These are phyloP conservation scores for Cybosia mesomella DNA, from an alignment of 2,888 invertebrate genomes.

Conservation along the genomic window DNA sequence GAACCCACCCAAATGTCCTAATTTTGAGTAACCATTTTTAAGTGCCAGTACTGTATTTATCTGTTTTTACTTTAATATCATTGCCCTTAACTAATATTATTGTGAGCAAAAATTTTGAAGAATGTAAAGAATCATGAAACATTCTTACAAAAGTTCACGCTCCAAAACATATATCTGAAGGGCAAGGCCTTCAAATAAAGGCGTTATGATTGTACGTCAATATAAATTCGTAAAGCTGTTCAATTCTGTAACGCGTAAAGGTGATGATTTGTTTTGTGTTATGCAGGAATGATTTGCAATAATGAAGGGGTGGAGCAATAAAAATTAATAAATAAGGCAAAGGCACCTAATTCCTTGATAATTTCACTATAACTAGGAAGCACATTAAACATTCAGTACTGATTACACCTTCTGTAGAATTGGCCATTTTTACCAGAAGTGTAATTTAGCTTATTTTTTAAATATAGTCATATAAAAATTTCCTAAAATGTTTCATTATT, in stretches of 20 bases:
- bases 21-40: background rate
- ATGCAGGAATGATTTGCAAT: background rate
- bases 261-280: background rate
- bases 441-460: too few species aligned
- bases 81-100: too few species aligned
- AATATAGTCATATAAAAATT: too few species aligned
- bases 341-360: too few species aligned
- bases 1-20: background rate
- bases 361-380: too few species aligned
- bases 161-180: background rate
- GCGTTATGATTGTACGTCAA: background rate
- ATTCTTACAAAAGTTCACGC: background rate
- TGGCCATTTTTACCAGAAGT: too few species aligned
- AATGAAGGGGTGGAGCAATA: background rate
- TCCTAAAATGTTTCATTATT: too few species aligned
- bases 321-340: background rate
- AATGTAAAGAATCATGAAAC: background rate
- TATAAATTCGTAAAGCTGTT: background rate
- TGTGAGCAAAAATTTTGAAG: too few species aligned
- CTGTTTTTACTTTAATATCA: too few species aligned
- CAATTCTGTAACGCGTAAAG: background rate
- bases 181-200: background rate
- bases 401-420: too few species aligned
- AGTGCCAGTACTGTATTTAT: background rate
- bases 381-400: too few species aligned